Base-by-base conservation (phyloP, 1,140 invertebrate genomes). In the Littorina saxatilis region DNA sequence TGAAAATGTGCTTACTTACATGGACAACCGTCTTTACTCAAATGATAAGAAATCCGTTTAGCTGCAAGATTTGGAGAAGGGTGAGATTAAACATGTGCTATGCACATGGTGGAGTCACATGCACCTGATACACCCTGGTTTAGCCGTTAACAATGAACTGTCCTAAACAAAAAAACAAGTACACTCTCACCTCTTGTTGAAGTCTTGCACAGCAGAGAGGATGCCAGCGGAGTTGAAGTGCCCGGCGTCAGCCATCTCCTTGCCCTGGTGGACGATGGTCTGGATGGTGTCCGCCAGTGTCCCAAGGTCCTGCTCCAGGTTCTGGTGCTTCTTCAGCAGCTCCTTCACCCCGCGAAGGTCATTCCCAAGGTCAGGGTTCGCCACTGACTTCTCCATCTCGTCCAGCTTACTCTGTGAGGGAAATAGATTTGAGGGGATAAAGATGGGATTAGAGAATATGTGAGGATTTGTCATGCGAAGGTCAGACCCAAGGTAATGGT, bases 291-390 rank as follows among this genome's bases (percentile, higher is more conserved):
- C 98, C 90, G 99, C 97, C 90, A 99, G 97, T 40, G 96, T 96
- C 7, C 94, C 97, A 47, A 99, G 93, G 91, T 99, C 99, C n/a
- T 97, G 97, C 90, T 99, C 99, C 1, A 99, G 92, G 40, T 97
- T 95, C 88, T 96, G 99, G 92, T 99, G 98, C 92, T 99, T 99
- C 93, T 99, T 99, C 85, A 98, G 96, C 58, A 99, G 92, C 91
- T 99, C 99, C 92, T 99, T 98, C 0, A 99, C 98, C 20, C 98
- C 98, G 23, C 98, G 98, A 82, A 99, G 93, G 92, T 99, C 99
- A 80, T 98, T 96, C 0, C 99, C 99, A 90, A 99, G 98, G 92
- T 99, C 99, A 90, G 99, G 98, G 3, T 97, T 99, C 3, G 96
- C 96, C 1, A 99, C 97, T 0, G 99, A 93, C 32, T 99, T 94